These are phyloP conservation scores for Lasioglossum oenotherae DNA, from an alignment of 2,888 invertebrate species.

Conservation along the genomic window DNA sequence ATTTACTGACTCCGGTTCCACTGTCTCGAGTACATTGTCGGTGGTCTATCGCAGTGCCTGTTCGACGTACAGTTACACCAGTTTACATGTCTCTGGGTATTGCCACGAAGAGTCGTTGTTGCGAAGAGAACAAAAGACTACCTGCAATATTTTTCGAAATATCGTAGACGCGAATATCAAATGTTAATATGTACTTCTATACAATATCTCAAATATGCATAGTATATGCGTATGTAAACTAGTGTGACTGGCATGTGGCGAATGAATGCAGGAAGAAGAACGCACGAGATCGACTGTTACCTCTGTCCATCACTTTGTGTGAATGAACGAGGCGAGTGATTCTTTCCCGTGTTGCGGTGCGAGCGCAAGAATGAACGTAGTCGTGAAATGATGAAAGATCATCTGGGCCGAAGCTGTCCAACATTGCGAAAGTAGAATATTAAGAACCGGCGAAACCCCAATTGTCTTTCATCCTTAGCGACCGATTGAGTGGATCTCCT, in stretches of 20 bases:
- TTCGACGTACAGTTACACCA: neutral
- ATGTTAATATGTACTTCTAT: too few relatives aligned
- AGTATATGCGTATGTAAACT: neutral
- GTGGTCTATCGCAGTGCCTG: slow-evolving; percentile 5
- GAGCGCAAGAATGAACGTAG: slow-evolving; percentile 5
- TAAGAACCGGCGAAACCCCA: slow-evolving; percentile 9
- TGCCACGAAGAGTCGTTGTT: neutral
- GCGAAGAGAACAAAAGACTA: neutral
- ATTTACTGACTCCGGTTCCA: neutral
- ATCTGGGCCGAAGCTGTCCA: slow-evolving; percentile 17
- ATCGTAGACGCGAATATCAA: too few relatives aligned
- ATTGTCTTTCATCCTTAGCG: slow-evolving; percentile 67
- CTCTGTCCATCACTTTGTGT: neutral
- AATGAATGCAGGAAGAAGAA: neutral
- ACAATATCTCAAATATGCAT: neutral
- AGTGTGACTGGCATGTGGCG: neutral
- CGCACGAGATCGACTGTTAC: neutral
- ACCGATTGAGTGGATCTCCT: slow-evolving; percentile 37
- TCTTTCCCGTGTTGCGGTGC: slow-evolving; percentile 5
- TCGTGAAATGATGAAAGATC: slow-evolving; percentile 66
- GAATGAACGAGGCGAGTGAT: neutral
- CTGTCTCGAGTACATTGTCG: neutral
- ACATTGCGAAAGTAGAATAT: slow-evolving; percentile 24
- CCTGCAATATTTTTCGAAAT: neutral
- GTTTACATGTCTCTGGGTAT: neutral